Conservation (phyloP, 2,888 invertebrate species). For the Myopa tessellatipennis region DNA sequence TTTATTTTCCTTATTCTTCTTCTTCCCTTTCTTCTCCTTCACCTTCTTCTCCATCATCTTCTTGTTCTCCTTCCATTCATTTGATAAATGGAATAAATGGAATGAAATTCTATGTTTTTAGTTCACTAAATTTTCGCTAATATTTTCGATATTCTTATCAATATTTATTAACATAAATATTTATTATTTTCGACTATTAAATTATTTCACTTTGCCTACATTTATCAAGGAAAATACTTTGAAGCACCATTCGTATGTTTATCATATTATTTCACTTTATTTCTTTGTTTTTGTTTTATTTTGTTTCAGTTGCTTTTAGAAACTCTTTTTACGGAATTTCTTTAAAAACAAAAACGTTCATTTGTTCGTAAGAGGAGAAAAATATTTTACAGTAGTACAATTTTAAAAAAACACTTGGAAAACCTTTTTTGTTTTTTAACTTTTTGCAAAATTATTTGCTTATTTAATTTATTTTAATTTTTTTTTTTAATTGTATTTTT, state of each 20-base stretch:
- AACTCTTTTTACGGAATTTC: background rate
- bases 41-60: background rate
- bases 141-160: constrained; percentile 15
- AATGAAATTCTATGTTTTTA: background rate
- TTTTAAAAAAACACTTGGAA: constrained; percentile 28
- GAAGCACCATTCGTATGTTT: constrained; percentile 35
- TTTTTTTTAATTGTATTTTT: background rate
- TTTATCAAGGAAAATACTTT: constrained; percentile 37
- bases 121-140: constrained; percentile 28
- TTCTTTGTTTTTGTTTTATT: constrained; percentile 21
- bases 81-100: background rate
- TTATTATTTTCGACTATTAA: constrained; percentile 23
- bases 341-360: background rate
- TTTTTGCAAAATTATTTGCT: constrained; percentile 4
- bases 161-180: constrained; percentile 27
- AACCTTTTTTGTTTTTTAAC: constrained; percentile 33
- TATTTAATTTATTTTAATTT: background rate
- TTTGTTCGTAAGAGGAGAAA: background rate
- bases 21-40: background rate
- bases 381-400: constrained; percentile 47
- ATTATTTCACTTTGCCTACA: constrained; percentile 14
- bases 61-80: background rate
- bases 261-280: constrained; percentile 36
- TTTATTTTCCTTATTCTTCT: background rate
- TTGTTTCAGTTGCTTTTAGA: constrained; percentile 9